Conservation (phyloP, 2,797 vertebrate species). For the Pangasius larnaudii region DNA sequence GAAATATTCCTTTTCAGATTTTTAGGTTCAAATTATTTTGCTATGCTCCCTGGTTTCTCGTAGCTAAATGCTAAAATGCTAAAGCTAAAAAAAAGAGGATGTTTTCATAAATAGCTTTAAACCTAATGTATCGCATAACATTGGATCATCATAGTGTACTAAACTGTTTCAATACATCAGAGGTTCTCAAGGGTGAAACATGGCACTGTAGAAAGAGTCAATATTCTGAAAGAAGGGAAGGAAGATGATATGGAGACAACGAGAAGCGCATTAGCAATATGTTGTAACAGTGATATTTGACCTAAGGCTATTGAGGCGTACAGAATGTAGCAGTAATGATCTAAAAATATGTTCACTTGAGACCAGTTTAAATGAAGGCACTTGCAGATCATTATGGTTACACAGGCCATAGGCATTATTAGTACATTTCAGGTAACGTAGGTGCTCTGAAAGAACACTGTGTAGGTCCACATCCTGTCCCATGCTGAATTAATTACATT, state of each 20-base stretch:
- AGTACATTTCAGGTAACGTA: background rate
- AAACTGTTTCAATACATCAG: background rate
- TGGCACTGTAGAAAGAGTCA: background rate
- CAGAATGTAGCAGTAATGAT: background rate
- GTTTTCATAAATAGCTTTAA: background rate
- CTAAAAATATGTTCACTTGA: constrained; percentile 1
- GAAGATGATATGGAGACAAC: background rate
- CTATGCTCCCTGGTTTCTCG: background rate
- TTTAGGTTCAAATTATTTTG: background rate
- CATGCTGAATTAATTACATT: background rate
- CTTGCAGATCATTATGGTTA: constrained; percentile 10
- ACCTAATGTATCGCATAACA: background rate
- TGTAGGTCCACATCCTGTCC: background rate
- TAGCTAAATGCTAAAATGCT: background rate
- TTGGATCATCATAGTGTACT: background rate
- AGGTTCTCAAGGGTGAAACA: background rate
- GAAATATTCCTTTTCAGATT: background rate
- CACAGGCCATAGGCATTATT: background rate
- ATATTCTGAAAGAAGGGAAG: background rate
- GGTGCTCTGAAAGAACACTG: background rate
- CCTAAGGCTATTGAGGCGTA: background rate
- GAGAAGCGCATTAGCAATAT: background rate
- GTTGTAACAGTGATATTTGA: background rate
- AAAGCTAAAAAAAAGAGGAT: background rate
- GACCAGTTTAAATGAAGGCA: background rate